phyloP scores from a whole-genome alignment of 1,140 invertebrate genomes.

The Trachymyrmex septentrionalis region DNA sequence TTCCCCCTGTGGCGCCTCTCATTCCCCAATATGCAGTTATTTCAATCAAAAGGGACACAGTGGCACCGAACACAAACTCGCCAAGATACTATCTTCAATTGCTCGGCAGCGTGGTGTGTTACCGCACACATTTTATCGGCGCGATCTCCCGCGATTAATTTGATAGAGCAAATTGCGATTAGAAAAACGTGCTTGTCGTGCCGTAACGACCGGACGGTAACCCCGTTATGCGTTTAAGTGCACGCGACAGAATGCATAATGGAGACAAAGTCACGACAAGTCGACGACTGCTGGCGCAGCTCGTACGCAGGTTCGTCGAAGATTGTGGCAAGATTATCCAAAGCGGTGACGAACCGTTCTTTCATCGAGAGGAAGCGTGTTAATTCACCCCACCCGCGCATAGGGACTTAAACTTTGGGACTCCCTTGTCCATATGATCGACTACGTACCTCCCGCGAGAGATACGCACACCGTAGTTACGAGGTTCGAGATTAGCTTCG shows the following conservation, averaged over 20 bases:
- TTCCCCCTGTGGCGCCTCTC: background rate
- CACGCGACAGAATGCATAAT: slow-evolving; percentile 66
- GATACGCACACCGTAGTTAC: slow-evolving; percentile 61
- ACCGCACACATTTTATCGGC: background rate
- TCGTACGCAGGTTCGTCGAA: slow-evolving; percentile 17
- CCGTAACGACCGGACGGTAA: slow-evolving; percentile 28
- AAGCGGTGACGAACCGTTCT: slow-evolving; percentile 40
- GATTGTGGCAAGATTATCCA: slow-evolving; percentile 40
- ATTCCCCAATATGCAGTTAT: background rate
- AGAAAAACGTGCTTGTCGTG: slow-evolving; percentile 54
- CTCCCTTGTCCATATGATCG: slow-evolving; percentile 43
- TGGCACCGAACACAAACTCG: background rate
- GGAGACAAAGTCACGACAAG: slow-evolving; percentile 52
- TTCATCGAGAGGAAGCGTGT: slow-evolving; percentile 59
- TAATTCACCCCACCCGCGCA: slow-evolving; percentile 37
- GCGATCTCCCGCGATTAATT: slow-evolving; percentile 29
- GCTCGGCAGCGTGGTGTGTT: background rate
- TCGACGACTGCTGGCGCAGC: background rate
- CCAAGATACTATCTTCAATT: slow-evolving; percentile 44
- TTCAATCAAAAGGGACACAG: slow-evolving; percentile 44
- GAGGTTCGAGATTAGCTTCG: slow-evolving; percentile 59
- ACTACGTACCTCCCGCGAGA: slow-evolving; percentile 40
- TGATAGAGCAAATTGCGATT: slow-evolving; percentile 62
- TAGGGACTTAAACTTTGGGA: slow-evolving; percentile 37
- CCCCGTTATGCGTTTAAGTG: slow-evolving; percentile 50